Evolutionary conservation across 1,140 invertebrate species (phyloP).

Genomic region (Drosophila pectinifera): DNA sequence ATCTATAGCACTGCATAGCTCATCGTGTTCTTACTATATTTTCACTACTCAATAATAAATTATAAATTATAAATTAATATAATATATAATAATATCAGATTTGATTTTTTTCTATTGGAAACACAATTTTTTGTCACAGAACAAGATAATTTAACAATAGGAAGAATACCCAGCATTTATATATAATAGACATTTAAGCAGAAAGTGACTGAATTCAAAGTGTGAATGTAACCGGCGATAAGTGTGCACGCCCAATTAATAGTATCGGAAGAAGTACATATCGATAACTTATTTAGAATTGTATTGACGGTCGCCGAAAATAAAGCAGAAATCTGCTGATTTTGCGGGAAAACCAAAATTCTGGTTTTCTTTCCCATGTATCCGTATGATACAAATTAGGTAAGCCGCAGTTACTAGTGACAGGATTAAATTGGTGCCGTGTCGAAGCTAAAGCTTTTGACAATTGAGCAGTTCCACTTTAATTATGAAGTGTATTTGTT

Average conservation of each 20-base stretch:
- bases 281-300: not conserved
- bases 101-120: no score
- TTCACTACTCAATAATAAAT: no score
- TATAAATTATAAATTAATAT: no score
- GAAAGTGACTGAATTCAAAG: not conserved
- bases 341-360: constrained; percentile 17
- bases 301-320: not conserved
- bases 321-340: constrained; percentile 12
- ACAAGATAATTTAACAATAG: no score
- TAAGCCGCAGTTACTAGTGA: not conserved
- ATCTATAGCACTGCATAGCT: not conserved
- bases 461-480: not conserved
- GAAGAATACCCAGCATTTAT: no score
- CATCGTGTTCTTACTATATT: no score
- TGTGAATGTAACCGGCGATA: not conserved
- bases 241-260: no score
- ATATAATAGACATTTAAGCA: no score
- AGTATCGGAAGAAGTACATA: not conserved
- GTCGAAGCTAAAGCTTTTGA: not conserved
- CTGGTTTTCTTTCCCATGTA: not conserved
- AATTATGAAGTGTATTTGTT: not conserved
- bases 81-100: no score
- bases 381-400: constrained; percentile 4
- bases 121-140: no score
- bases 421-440: not conserved